Evolutionary conservation across 1,140 invertebrate genomes (phyloP).

Genomic region (Brachionus koreanus): DNA sequence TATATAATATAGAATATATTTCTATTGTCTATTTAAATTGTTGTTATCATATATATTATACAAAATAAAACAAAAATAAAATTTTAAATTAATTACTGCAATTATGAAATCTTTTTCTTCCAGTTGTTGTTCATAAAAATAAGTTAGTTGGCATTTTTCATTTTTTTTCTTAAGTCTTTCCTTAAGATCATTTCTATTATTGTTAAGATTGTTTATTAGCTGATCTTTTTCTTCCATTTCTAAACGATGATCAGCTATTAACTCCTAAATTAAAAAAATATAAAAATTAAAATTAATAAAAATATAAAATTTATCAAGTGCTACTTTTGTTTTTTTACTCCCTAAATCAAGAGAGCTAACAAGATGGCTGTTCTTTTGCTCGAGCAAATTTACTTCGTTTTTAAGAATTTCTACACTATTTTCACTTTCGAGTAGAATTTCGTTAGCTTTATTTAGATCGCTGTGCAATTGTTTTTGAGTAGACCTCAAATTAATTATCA

Average conservation of each 20-base stretch:
- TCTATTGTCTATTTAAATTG: too few relatives aligned
- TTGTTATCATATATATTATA: too few relatives aligned
- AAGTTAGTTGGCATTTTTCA: constrained; percentile 1
- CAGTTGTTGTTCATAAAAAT: constrained; percentile 37
- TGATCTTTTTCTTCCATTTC: constrained; percentile 9
- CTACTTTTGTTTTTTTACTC: neutral
- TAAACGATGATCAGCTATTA: neutral
- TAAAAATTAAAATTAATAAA: neutral
- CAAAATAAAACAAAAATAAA: neutral
- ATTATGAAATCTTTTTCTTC: constrained; percentile 3
- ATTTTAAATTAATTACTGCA: neutral
- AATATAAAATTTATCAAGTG: neutral
- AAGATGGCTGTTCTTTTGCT: neutral
- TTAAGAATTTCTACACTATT: neutral
- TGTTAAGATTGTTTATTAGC: neutral
- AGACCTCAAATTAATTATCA: constrained; percentile 20
- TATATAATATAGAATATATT: too few relatives aligned
- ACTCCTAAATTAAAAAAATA: neutral
- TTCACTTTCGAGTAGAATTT: constrained; percentile 31
- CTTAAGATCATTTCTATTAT: neutral
- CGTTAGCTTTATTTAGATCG: constrained; percentile 29
- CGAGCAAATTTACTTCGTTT: neutral
- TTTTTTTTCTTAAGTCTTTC: constrained; percentile 23
- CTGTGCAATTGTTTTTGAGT: constrained; percentile 1
- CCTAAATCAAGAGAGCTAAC: neutral